Percentiles rank a stretch among this genome's conserved stretches.
Conservation (phyloP, 2,113 vertebrate genomes). For the Halcyon malimbica region DNA sequence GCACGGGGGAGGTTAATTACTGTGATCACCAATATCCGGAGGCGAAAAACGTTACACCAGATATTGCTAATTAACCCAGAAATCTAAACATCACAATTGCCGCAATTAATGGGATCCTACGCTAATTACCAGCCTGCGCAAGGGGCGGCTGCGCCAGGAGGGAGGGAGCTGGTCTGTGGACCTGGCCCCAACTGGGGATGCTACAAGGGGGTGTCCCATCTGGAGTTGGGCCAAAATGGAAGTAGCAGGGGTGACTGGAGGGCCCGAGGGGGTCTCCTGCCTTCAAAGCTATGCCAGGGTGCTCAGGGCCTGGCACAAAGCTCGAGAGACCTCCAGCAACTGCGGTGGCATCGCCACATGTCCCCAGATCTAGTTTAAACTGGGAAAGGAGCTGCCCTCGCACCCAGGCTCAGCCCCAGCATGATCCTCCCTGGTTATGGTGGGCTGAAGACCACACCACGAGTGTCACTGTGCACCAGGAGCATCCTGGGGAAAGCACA, state of each 20-base stretch:
- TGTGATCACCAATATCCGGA: neutral
- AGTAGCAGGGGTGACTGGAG: rapidly evolving
- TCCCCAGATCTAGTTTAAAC: neutral
- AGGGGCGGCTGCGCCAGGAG: neutral
- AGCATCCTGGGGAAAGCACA: rapidly evolving
- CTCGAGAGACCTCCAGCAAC: neutral
- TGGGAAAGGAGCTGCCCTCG: neutral
- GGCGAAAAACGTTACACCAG: neutral
- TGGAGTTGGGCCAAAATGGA: rapidly evolving
- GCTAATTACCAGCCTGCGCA: neutral
- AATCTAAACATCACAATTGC: neutral
- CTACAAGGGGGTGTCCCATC: neutral
- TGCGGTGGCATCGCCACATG: rapidly evolving
- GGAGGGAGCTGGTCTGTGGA: neutral
- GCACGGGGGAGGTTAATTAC: neutral
- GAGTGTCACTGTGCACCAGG: rapidly evolving
- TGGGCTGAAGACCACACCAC: neutral
- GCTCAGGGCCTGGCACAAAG: neutral
- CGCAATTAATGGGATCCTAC: conserved; percentile 25
- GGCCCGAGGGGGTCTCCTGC: neutral
- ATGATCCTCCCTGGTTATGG: rapidly evolving
- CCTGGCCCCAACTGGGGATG: neutral
- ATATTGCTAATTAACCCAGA: conserved; percentile 46
- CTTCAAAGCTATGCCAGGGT: rapidly evolving
- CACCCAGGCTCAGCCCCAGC: rapidly evolving